A percentile compares a stretch with the other conserved stretches of the same genome.
Evolutionary conservation across 1,140 invertebrate species (phyloP).

Genomic region (Anastrepha ludens): DNA sequence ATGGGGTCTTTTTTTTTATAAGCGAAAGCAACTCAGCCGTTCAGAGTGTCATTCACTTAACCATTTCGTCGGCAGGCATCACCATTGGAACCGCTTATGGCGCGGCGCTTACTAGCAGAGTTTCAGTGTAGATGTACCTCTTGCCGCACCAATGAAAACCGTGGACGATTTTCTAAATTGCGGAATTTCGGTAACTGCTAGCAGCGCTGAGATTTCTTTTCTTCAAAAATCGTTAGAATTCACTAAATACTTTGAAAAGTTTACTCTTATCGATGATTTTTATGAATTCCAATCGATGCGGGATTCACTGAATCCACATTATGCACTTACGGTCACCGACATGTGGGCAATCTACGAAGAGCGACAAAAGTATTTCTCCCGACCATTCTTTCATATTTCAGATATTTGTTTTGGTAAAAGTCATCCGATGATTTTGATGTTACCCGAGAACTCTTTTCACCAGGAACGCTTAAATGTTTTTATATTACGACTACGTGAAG

Average conservation of each 20-base stretch:
- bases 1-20: neutral
- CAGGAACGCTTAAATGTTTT: neutral
- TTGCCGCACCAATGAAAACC: neutral
- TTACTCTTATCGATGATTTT: neutral
- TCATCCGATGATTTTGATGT: neutral
- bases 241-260: neutral
- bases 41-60: neutral
- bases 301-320: neutral
- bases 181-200: neutral
- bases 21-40: neutral
- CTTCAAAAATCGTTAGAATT: neutral
- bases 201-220: too few species aligned
- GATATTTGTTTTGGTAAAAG: constrained; percentile 10
- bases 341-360: constrained; percentile 11
- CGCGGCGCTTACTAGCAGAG: neutral
- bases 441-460: constrained; percentile 7
- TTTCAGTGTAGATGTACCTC: neutral
- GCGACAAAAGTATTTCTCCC: constrained; percentile 37
- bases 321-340: neutral
- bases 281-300: neutral
- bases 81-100: neutral
- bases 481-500: neutral
- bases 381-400: constrained; percentile 26
- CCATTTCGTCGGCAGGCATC: constrained; percentile 3
- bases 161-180: neutral